phyloP scores from a whole-genome alignment of 1,140 invertebrate genomes.

The Sminthurinus signatus region DNA sequence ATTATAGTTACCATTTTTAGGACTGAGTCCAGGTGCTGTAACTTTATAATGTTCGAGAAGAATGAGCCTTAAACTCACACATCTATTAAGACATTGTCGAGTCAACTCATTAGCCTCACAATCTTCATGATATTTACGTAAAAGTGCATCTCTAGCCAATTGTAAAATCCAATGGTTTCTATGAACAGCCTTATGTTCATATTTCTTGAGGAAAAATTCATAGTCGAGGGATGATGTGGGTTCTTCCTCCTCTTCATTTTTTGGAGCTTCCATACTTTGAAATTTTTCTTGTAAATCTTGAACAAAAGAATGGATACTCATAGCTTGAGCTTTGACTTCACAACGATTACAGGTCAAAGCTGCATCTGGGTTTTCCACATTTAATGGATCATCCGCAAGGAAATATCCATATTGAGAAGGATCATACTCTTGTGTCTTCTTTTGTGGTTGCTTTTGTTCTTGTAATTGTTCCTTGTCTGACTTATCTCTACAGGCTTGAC shows the following conservation, averaged over 20 bases:
- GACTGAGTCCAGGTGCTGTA: too few species aligned
- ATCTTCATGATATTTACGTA: too few species aligned
- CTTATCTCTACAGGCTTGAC: conserved; percentile 5
- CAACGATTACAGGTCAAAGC: background rate
- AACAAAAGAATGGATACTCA: background rate
- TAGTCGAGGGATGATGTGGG: background rate
- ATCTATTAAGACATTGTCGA: too few species aligned
- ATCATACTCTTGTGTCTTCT: background rate
- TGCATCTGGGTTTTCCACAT: background rate
- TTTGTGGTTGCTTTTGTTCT: too few species aligned
- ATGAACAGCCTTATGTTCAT: background rate
- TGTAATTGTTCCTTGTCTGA: too few species aligned
- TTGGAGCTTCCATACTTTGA: background rate
- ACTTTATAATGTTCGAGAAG: too few species aligned
- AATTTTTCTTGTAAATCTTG: background rate
- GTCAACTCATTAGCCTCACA: too few species aligned
- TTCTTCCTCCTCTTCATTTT: background rate
- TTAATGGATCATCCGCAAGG: background rate
- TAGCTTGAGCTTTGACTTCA: background rate
- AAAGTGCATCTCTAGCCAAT: too few species aligned
- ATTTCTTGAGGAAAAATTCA: background rate
- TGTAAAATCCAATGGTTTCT: background rate
- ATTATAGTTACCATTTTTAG: too few species aligned
- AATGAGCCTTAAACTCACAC: too few species aligned
- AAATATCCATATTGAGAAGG: background rate